A percentile compares a stretch with the other conserved stretches of the same genome.
Evolutionary conservation across 2,888 invertebrate genomes (phyloP).

Genomic region (Trichopria drosophilae): DNA sequence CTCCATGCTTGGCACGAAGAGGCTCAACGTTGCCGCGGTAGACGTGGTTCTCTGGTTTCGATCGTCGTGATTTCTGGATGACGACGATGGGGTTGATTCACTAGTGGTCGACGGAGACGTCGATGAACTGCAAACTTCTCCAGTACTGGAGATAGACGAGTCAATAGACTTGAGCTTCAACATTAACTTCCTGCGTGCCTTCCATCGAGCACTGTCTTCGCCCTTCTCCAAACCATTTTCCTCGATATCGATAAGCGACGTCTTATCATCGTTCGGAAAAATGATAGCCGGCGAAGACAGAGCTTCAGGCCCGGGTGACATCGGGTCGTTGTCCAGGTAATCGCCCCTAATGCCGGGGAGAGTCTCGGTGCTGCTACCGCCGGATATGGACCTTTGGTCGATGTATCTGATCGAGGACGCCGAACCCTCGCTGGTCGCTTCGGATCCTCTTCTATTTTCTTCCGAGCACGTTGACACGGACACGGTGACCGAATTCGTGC

Average conservation of each 20-base stretch:
- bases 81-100: slow-evolving; percentile 16
- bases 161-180: slow-evolving; percentile 61
- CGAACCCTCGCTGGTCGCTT: slow-evolving; percentile 52
- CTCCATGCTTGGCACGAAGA: slow-evolving; percentile 44
- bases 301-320: slow-evolving; percentile 45
- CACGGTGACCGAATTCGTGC: slow-evolving; percentile 31
- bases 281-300: slow-evolving; percentile 37
- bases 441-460: slow-evolving; percentile 46
- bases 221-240: no score
- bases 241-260: slow-evolving; percentile 19
- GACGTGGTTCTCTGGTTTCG: slow-evolving; percentile 18
- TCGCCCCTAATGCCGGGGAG: slow-evolving; percentile 52
- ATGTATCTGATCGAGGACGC: slow-evolving; percentile 54
- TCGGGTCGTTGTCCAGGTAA: slow-evolving; percentile 51
- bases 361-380: slow-evolving; percentile 53
- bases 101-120: slow-evolving; percentile 45
- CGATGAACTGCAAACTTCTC: slow-evolving; percentile 42
- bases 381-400: slow-evolving; percentile 52
- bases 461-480: slow-evolving; percentile 28
- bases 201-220: no score
- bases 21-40: slow-evolving; percentile 43
- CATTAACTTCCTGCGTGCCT: slow-evolving; percentile 62
- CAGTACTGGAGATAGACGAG: slow-evolving; percentile 48
- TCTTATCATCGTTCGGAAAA: slow-evolving; percentile 27
- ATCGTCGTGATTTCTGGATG: slow-evolving; percentile 4